Percentiles rank a stretch among this genome's conserved stretches.
phyloP scores from a whole-genome alignment of 1,140 invertebrate species.

The Drosophila burlai region DNA sequence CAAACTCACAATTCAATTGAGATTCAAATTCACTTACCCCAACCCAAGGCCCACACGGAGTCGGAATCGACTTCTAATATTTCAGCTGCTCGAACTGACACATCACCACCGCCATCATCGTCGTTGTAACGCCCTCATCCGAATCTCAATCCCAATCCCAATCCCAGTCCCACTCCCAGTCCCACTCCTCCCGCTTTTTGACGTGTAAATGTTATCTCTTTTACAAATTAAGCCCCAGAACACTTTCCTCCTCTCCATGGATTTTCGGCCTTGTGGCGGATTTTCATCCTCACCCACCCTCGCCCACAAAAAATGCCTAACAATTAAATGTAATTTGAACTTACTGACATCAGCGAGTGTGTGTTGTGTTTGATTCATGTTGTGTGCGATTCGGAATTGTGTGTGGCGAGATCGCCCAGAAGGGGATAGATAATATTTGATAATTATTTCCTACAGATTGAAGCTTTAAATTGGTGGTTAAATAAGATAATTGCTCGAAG shows the following conservation, averaged over 20 bases:
- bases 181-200: conserved; percentile 49
- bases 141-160: conserved; percentile 6
- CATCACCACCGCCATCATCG: conserved; percentile 32
- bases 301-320: conserved; percentile 65
- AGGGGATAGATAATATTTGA: conserved; percentile 45
- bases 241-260: conserved; percentile 12
- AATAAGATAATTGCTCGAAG: conserved; percentile 26
- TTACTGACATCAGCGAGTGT: conserved; percentile 51
- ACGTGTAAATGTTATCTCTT: conserved; percentile 83
- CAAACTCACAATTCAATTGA: conserved; percentile 78
- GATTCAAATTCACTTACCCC: conserved; percentile 82
- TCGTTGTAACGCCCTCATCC: conserved; percentile 44
- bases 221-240: conserved; percentile 71
- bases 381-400: conserved; percentile 34
- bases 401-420: conserved; percentile 35
- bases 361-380: neutral
- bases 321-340: conserved; percentile 81
- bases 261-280: conserved; percentile 59
- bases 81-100: conserved; percentile 53
- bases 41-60: neutral
- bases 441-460: conserved; percentile 42
- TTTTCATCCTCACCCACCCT: conserved; percentile 40
- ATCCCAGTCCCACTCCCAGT: neutral
- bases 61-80: conserved; percentile 59
- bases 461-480: conserved; percentile 31